Base-by-base conservation (phyloP, 2,888 invertebrate species). In the Cyclophora albipunctata region DNA sequence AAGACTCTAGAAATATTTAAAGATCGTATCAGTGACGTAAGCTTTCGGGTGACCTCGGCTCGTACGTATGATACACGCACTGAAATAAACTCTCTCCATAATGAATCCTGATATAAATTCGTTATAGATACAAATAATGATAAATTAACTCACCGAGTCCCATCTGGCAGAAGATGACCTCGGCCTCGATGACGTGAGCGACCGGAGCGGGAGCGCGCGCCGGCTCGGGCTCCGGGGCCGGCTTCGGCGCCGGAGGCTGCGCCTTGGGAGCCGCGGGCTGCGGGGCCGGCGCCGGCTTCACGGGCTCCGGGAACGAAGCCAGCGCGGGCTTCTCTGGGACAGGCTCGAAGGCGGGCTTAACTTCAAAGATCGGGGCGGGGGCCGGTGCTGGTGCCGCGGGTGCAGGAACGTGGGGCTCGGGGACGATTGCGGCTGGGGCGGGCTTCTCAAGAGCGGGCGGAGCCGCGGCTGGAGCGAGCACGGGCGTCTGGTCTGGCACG, bases 121-220 rank as follows among this genome's bases (percentile, higher is more conserved):
- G 7, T n/a, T n/a, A 4, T n/a, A n/a, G n/a, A 42, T n/a, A 34
- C 41, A 4, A 45, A 7, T n/a, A 34, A 20, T 20, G 0, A 90
- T 47, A 7, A 44, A 5, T 4, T 42, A 33, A 51, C 85, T 92
- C 73, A 93, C 93, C 93, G 48, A 93, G 82, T 66, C 93, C 93
- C 90, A 93, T 92, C 77, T 91, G 91, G 75, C 91, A 91, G 84
- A 93, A 93, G 68, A 93, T 92, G 60, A 92, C 92, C 69, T 93
- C 93, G 44, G 93, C 92, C 67, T 91, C 91, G 56, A 91, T 91
- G 70, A 90, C 84, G 69, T 87, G 87, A 40, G 89, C 84, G 51
- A 80, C 66, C 51, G 85, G 78, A 48, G 74, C 73, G 57, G 78
- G 77, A 52, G 67, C 46, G 7, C 75, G 66, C 58, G 77, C 78